Evolutionary conservation across 2,888 invertebrate genomes (phyloP).

Genomic region (Agrenia bidenticulata): DNA sequence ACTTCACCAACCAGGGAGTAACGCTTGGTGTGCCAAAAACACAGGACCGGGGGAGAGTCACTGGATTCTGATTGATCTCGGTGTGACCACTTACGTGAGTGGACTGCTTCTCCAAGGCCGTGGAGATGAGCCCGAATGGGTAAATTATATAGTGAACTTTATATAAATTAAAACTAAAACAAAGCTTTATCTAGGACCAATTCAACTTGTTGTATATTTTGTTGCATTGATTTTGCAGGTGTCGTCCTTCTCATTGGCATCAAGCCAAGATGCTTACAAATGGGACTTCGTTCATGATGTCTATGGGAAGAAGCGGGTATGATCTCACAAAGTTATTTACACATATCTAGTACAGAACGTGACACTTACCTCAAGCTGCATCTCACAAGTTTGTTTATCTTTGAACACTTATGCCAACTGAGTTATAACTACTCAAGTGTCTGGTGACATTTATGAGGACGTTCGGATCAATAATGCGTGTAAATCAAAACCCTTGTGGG

Average conservation of each 20-base stretch:
- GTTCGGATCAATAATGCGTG: too few species aligned
- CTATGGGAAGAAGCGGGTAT: conserved; percentile 60
- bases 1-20: conserved; percentile 58
- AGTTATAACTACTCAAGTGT: conserved; percentile 6
- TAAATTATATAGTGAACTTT: conserved; percentile 48
- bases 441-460: conserved; percentile 8
- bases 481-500: too few species aligned
- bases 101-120: conserved; percentile 54
- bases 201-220: too few species aligned
- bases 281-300: conserved; percentile 59
- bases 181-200: too few species aligned
- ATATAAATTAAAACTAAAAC: neutral
- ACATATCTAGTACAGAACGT: too few species aligned
- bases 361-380: too few species aligned
- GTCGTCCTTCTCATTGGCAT: conserved; percentile 59
- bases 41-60: conserved; percentile 54
- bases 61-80: conserved; percentile 61
- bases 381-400: neutral
- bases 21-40: conserved; percentile 60
- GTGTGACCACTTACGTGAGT: conserved; percentile 58
- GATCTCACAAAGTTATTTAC: conserved; percentile 19
- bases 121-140: conserved; percentile 60
- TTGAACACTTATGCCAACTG: neutral
- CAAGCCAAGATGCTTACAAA: conserved; percentile 60
- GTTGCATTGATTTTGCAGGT: too few species aligned